These are phyloP conservation scores for Lacanobia wlatinum DNA, from an alignment of 2,888 invertebrate species.

Conservation along the genomic window DNA sequence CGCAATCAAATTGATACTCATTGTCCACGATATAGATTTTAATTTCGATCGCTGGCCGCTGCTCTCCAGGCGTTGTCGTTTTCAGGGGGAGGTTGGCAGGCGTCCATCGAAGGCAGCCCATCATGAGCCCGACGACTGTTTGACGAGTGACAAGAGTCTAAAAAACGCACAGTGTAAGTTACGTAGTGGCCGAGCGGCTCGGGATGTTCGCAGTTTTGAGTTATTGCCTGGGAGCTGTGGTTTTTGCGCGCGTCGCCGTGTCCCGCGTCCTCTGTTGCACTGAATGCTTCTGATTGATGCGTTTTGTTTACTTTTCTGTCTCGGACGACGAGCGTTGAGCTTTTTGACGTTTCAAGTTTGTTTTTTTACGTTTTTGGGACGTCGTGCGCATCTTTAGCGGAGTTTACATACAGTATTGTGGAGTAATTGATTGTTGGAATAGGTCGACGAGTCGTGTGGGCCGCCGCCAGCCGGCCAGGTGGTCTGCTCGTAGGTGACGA, in stretches of 20 bases:
- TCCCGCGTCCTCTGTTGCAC: constrained; percentile 59
- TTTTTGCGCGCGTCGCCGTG: constrained; percentile 72
- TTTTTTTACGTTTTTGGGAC: constrained; percentile 66
- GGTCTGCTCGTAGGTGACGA: constrained; percentile 65
- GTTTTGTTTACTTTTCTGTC: constrained; percentile 81
- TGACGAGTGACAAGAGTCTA: constrained; percentile 89
- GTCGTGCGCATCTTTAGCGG: constrained; percentile 58
- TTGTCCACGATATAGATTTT: constrained; percentile 39
- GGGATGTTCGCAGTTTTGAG: constrained; percentile 84
- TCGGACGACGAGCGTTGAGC: constrained; percentile 64
- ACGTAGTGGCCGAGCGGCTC: constrained; percentile 78
- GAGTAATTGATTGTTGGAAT: constrained; percentile 66
- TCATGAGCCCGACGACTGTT: constrained; percentile 87
- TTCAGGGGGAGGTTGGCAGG: constrained; percentile 83
- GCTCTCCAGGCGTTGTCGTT: constrained; percentile 63
- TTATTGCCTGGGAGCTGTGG: constrained; percentile 78
- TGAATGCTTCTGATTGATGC: constrained; percentile 75
- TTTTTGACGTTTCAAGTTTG: constrained; percentile 68
- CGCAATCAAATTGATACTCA: constrained; percentile 66
- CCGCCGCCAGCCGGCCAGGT: constrained; percentile 54
- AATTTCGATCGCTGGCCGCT: constrained; percentile 30
- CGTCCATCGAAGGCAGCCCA: constrained; percentile 89
- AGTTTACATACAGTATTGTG: constrained; percentile 62
- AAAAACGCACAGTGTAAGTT: constrained; percentile 87
- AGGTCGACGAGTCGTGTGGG: constrained; percentile 56